Evolutionary conservation across 2,888 invertebrate genomes (phyloP), one percentile per base, ranked within the genome.

Genomic region (Conomelus anceps): DNA sequence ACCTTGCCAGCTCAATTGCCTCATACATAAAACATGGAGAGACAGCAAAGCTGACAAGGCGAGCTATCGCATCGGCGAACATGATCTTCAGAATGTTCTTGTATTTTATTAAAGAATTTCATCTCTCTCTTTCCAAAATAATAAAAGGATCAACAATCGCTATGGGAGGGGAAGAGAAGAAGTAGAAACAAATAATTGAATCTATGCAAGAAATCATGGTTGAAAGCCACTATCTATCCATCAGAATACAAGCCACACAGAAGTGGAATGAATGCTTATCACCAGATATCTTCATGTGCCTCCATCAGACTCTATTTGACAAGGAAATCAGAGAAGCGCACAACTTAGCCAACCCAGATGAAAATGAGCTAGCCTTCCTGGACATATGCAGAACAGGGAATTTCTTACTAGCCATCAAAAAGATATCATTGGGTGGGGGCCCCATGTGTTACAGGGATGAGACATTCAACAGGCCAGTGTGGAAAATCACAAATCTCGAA

Each of bases 181-280:
- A 92, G 41, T 88, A 88, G 7, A 92, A 92, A 29, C 92, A 92
- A 17, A 13, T 84, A 84, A 89, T 89, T 24, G 91, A 85, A 29
- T 90, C 90, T 13, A 63, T 91, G 24, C 86, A 86, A 1, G 87
- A 34, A 26, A 89, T 89, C 0, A 29, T 17, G 85, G 0, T 87
- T 84, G 0, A 26, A 7, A 0, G 11, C 85, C 0, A 20, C 89
- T 4, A 26, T 26, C 26, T 26, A 7, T 7, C 22, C 24, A 84
- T 23, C 17, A 84, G 84, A 22, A 34, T 88, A n/a, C 92, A 92
- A 90, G 92, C 91, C 0, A 92, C 92, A 4, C 92, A 92, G 88
- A 92, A 92, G 90, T 92, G 92, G 92, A 92, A 92, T 89, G 92
- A 92, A 88, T 92, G 92, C 63, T 34, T 92, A 0, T 88, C 91